These are phyloP conservation scores for Nibea albiflora DNA, from an alignment of 2,113 vertebrate species.

Conservation along the genomic window DNA sequence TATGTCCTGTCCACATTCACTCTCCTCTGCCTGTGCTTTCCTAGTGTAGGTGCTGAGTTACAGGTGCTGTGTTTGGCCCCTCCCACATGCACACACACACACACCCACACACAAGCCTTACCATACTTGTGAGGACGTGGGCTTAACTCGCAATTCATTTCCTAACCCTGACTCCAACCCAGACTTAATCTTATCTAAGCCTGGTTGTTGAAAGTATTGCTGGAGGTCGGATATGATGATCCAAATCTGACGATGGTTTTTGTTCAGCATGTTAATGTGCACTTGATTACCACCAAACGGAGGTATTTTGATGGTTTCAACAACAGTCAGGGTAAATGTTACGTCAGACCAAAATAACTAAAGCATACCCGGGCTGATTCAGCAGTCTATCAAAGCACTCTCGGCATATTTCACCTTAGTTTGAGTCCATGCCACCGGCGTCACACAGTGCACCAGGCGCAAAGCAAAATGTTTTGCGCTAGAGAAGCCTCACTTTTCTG, in stretches of 20 bases:
- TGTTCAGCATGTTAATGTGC: neutral
- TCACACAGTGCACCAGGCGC: neutral
- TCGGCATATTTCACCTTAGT: neutral
- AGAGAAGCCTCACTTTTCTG: neutral
- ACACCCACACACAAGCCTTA: constrained; percentile 10
- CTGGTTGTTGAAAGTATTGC: neutral
- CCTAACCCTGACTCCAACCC: neutral
- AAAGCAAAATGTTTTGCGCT: neutral
- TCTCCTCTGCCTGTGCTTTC: constrained; percentile 13
- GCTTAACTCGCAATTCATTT: constrained; percentile 5
- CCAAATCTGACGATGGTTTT: neutral
- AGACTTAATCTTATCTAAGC: neutral
- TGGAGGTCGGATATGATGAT: neutral
- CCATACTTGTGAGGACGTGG: neutral
- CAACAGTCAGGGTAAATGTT: too few relatives aligned
- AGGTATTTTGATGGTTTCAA: neutral
- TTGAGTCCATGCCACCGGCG: neutral
- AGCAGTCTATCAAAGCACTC: neutral
- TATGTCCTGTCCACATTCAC: constrained; percentile 2
- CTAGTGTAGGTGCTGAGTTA: constrained; percentile 31
- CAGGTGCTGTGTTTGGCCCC: constrained; percentile 53
- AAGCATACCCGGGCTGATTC: neutral
- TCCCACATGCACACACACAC: constrained; percentile 45
- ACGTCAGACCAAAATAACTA: too few relatives aligned
- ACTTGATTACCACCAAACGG: neutral